phyloP scores from a whole-genome alignment of 2,113 vertebrate genomes.

The Ageneiosus marmoratus region DNA sequence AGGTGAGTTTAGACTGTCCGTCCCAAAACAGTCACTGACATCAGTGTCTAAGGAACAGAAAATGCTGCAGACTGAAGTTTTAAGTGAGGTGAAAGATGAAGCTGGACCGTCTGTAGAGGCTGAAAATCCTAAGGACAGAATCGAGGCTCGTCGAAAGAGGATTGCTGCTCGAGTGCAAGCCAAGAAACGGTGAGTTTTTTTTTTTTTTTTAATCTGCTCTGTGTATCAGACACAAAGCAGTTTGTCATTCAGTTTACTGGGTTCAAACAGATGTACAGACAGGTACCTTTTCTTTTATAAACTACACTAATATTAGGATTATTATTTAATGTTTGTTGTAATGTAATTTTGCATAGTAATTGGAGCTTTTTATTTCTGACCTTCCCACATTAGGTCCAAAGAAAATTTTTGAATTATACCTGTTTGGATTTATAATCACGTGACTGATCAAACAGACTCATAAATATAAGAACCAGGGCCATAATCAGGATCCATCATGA shows the following conservation, averaged over 20 bases:
- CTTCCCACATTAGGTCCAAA: not conserved
- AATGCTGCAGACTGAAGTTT: slow-evolving; percentile 50
- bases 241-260: too few species aligned
- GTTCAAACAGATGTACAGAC: too few species aligned
- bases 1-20: not conserved
- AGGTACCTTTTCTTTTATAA: not conserved
- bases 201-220: too few species aligned
- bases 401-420: not conserved
- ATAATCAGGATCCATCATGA: not conserved
- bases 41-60: not conserved
- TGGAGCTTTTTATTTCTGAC: not conserved
- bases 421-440: not conserved
- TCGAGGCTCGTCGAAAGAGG: slow-evolving; percentile 72
- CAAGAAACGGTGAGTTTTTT: slow-evolving; percentile 65
- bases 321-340: not conserved
- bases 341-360: not conserved
- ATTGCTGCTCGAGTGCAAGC: slow-evolving; percentile 66
- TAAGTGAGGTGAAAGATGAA: not conserved
- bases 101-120: slow-evolving; percentile 41
- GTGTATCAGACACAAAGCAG: too few species aligned
- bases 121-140: slow-evolving; percentile 68
- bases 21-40: not conserved
- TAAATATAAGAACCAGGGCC: not conserved
- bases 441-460: not conserved
- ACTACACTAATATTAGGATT: not conserved